Evolutionary conservation across 2,888 invertebrate genomes (phyloP), one percentile per base, ranked within the genome.

Genomic region (Parnassius orleans): DNA sequence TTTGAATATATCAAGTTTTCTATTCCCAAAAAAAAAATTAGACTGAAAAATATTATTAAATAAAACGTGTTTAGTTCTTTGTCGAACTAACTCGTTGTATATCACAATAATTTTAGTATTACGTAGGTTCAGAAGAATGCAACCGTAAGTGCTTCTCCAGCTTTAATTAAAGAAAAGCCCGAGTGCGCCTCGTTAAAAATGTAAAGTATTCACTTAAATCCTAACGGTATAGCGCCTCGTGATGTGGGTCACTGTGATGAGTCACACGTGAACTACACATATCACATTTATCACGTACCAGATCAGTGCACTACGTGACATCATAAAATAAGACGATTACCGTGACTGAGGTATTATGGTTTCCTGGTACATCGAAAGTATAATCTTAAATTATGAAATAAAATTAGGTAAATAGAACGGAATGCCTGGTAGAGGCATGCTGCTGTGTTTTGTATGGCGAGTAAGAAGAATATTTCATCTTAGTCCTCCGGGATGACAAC

Each of bases 191-290:
- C 68, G 69, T 68, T 65, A 65, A 50, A 63, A 56, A 52, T 33
- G 61, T 62, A 57, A 66, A 57, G 57, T 62, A 53, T 57, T 53
- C 41, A 15, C 55, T 66, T 66, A 68, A 66, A 67, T 66, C 73
- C 67, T 74, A 80, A 78, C 81, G 74, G 80, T 79, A 77, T 65
- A 70, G 70, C 73, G 70, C 74, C 58, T 68, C 76, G 75, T 83
- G 81, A 85, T 83, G 77, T 86, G 74, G 87, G 87, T 80, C 82
- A 78, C 65, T 66, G 72, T 74, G 77, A 81, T 86, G 84, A 86
- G 80, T 87, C 85, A 84, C 76, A 82, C 73, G 74, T 79, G 78
- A 79, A 77, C 77, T 75, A 68, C 66, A 70, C 69, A 68, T 68
- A 74, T 75, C 72, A 68, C 68, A 65, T 64, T 67, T 50, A 68